Evolutionary conservation across 2,888 invertebrate genomes (phyloP), one percentile per base, ranked within the genome.

Genomic region (Spisula solida): DNA sequence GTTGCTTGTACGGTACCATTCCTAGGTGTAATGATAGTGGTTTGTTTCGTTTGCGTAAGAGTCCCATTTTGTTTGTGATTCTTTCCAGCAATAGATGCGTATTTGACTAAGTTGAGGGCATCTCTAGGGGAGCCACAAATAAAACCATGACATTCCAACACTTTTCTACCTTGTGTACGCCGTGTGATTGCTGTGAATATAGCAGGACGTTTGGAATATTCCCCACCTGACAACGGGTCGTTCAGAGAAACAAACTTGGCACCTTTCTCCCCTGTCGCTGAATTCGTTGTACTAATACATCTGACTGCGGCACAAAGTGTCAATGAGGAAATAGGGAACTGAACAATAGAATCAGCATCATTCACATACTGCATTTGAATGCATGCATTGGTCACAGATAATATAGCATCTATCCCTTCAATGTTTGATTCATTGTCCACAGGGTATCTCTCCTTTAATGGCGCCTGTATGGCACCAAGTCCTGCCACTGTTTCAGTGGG

Each of bases 311-410:
- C 96, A 88, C 96, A 96, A 55, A 96, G 92, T 41, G 95, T 95
- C 14, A 97, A 92, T 0, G 96, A 93, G 10, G 95, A 93, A 82
- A 96, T 96, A 0, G 96, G 96, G 92, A 96, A 96, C 93, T 95
- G 96, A 8, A 96, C 94, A 6, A 95, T 93, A n/a, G 94, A 93
- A 48, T 93, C 93, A 4, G 92, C 87, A 81, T 96, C 96, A 47
- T 93, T 94, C 0, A 99, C 98, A 97, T 99, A 99, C 97, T 99
- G 99, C 93, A 99, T 93, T 85, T 97, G 96, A 93, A 99, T 98
- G 82, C 99, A 99, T 96, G 99, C 99, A 92, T 98, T 98, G 98
- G 99, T 99, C 84, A 99, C 99, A 94, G 99, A 99, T 86, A 99
- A 97, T 99, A 99, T 99, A 93, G 99, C 98, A 84, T 96, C 95